Percentiles rank a stretch among this genome's conserved stretches.
Conservation (phyloP, 2,888 invertebrate genomes). For the Zaprionus obscuricornis region DNA sequence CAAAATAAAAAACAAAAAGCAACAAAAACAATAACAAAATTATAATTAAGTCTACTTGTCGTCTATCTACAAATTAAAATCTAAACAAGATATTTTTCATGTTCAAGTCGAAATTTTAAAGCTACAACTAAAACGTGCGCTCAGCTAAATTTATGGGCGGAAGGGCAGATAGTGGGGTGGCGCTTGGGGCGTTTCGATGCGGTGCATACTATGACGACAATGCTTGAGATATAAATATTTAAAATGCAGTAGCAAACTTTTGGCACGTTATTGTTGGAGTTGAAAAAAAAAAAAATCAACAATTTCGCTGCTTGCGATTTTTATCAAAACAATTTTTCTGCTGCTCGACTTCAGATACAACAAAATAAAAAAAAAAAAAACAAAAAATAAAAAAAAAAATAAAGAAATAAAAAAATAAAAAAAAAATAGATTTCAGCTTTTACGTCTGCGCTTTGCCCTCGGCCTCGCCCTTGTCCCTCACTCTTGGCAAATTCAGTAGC, state of each 20-base stretch:
- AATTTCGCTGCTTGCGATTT: slow-evolving; percentile 59
- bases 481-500: slow-evolving; percentile 71
- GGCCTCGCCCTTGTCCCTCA: slow-evolving; percentile 36
- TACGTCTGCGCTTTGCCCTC: too few relatives aligned
- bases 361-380: slow-evolving; percentile 10
- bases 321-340: slow-evolving; percentile 70
- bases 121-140: slow-evolving; percentile 82
- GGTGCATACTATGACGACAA: slow-evolving; percentile 42
- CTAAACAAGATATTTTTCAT: slow-evolving; percentile 82
- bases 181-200: not conserved
- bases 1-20: slow-evolving; percentile 39
- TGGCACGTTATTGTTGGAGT: slow-evolving; percentile 80
- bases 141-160: slow-evolving; percentile 50
- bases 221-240: slow-evolving; percentile 73
- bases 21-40: too few relatives aligned
- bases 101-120: slow-evolving; percentile 66
- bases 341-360: slow-evolving; percentile 54
- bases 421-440: slow-evolving; percentile 52
- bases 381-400: slow-evolving; percentile 32
- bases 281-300: slow-evolving; percentile 27
- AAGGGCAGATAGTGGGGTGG: slow-evolving; percentile 6
- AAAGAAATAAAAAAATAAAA: slow-evolving; percentile 15
- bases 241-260: slow-evolving; percentile 82
- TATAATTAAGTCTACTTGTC: slow-evolving; percentile 82
- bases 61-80: slow-evolving; percentile 81